These are phyloP conservation scores for Pseudocheirus occidentalis DNA, from an alignment of 2,797 vertebrate genomes.

Conservation along the genomic window DNA sequence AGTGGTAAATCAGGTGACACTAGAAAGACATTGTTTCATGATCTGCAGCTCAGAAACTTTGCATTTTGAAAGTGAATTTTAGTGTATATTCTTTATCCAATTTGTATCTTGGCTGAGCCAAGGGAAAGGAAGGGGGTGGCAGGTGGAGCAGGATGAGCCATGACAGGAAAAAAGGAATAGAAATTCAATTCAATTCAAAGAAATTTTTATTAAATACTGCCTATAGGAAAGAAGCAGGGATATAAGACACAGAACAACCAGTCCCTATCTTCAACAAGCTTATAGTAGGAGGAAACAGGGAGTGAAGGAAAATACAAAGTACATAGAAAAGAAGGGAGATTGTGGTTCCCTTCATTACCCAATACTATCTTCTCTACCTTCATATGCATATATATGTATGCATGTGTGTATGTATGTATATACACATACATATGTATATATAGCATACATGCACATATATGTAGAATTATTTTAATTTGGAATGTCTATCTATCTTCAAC, in stretches of 20 bases:
- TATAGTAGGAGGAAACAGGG: neutral
- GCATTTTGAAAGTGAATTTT: neutral
- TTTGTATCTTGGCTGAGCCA: neutral
- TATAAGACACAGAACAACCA: neutral
- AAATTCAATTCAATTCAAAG: neutral
- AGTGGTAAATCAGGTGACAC: neutral
- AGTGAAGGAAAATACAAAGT: neutral
- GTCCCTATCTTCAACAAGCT: neutral
- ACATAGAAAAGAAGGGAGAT: neutral
- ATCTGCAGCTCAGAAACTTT: neutral
- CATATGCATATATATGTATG: too few relatives aligned
- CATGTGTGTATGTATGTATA: too few relatives aligned
- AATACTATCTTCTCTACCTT: neutral
- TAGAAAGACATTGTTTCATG: neutral
- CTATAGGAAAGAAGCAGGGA: neutral
- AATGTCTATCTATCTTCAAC: too few relatives aligned
- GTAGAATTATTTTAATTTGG: too few relatives aligned
- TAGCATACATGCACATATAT: too few relatives aligned
- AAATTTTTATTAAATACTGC: neutral
- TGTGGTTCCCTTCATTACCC: neutral
- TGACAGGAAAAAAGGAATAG: neutral
- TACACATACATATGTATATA: too few relatives aligned
- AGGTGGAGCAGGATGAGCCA: too few relatives aligned
- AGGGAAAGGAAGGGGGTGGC: neutral
- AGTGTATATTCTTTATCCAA: neutral